Evolutionary conservation across 2,888 invertebrate species (phyloP).

Genomic region (Schizotus pectinicornis): DNA sequence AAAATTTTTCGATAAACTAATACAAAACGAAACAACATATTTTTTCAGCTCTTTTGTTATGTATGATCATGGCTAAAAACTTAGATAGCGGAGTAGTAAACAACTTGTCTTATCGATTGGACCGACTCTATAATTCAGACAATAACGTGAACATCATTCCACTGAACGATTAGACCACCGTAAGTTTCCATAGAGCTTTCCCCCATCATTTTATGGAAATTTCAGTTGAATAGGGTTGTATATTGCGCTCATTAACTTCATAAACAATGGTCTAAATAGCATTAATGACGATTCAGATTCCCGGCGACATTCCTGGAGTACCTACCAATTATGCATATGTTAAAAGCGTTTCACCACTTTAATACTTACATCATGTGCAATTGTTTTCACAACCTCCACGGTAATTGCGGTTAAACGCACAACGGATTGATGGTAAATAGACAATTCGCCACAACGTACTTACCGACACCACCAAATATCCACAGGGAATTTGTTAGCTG

Average conservation of each 20-base stretch:
- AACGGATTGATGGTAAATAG: slow-evolving; percentile 11
- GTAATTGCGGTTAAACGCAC: slow-evolving; percentile 12
- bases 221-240: slow-evolving; percentile 16
- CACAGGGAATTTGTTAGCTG: slow-evolving; percentile 11
- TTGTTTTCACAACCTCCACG: slow-evolving; percentile 10
- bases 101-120: slow-evolving; percentile 11
- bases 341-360: slow-evolving; percentile 6
- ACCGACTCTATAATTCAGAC: slow-evolving; percentile 11
- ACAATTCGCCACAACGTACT: slow-evolving; percentile 5
- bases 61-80: no score
- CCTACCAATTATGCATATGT: slow-evolving; percentile 12
- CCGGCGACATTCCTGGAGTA: slow-evolving; percentile 10
- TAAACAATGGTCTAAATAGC: slow-evolving; percentile 23
- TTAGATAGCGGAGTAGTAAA: neutral
- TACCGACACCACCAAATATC: slow-evolving; percentile 11
- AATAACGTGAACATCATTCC: slow-evolving; percentile 10
- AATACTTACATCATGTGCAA: slow-evolving; percentile 4
- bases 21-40: no score
- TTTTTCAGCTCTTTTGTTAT: no score
- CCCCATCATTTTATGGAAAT: slow-evolving; percentile 15
- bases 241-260: slow-evolving; percentile 19
- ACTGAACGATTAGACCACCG: slow-evolving; percentile 8
- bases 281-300: slow-evolving; percentile 18
- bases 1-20: neutral
- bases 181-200: neutral